phyloP scores from a whole-genome alignment of 2,888 invertebrate species.

The Eudasyphora cyanicolor region DNA sequence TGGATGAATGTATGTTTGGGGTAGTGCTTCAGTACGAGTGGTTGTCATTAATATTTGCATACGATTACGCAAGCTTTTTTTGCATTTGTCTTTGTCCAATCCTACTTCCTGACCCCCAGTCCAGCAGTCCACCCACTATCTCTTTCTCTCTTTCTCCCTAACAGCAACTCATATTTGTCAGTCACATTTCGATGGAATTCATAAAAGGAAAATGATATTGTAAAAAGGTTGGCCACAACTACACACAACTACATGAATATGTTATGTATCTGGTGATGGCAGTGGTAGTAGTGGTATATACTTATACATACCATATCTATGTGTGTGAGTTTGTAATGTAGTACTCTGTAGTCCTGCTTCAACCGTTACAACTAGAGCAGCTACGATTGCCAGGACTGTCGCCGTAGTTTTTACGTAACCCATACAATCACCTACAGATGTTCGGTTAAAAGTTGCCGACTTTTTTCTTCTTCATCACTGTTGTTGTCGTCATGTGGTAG shows the following conservation, averaged over 20 bases:
- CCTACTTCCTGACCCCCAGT: too few species aligned
- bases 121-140: too few species aligned
- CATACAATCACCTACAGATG: not conserved
- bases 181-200: not conserved
- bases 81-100: not conserved
- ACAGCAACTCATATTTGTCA: not conserved
- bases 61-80: constrained; percentile 48
- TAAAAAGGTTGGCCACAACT: not conserved
- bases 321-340: not conserved
- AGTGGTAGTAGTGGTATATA: too few species aligned
- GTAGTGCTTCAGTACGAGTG: not conserved
- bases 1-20: not conserved
- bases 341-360: too few species aligned
- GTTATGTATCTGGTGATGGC: too few species aligned
- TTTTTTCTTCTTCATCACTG: not conserved
- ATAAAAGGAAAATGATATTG: constrained; percentile 13
- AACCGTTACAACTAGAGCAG: not conserved
- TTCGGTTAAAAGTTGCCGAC: not conserved
- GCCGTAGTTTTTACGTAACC: not conserved
- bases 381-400: not conserved
- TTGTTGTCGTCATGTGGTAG: not conserved
- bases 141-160: not conserved
- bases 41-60: constrained; percentile 52
- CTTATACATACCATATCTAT: too few species aligned
- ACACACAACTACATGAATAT: not conserved